Base-by-base conservation (phyloP, 1,140 invertebrate species). In the Apis florea region DNA sequence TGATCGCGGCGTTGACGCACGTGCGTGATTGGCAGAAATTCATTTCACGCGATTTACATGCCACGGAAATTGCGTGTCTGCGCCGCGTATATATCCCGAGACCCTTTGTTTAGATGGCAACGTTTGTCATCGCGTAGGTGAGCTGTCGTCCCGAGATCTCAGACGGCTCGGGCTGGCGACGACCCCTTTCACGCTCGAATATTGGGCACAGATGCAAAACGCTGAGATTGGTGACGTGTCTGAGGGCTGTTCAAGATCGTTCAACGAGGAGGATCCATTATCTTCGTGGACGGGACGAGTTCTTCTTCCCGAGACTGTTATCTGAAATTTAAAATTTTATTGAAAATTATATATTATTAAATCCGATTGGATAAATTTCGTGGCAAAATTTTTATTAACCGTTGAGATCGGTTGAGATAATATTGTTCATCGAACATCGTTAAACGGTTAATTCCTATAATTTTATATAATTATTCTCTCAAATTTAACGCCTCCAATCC, bases 11-110 rank as follows among this genome's bases (percentile, higher is more conserved):
- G 73, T 53, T 88, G 85, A 84, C 78, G 82, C 88, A 89, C 85
- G 84, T 88, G 85, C 85, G 86, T 90, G 89, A 90, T 86, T 87
- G 89, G 88, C 84, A 90, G 88, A 90, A 91, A 91, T 91, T 91
- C 90, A 91, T 91, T 91, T 91, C 80, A 81, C 66, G 78, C 81
- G 83, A 89, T 90, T 89, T 89, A 85, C 83, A 88, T 87, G 79
- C 61, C 80, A 54, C 88, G 88, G 88, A 89, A 89, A 89, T 89
- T 89, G 87, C 87, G 88, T 89, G 88, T 83, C 88, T 86, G 86
- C 72, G 53, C 80, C 73, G 64, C 83, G 83, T 82, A 81, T 82
- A 81, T 79, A 76, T 72, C 75, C 59, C 58, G 66, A 77, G 82
- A 56, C 75, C 83, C 86, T 90, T 90, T 90, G 89, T 90, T 88